Evolutionary conservation across 1,140 invertebrate genomes (phyloP), one percentile per base, ranked within the genome.

Genomic region (Nasonia longicornis): DNA sequence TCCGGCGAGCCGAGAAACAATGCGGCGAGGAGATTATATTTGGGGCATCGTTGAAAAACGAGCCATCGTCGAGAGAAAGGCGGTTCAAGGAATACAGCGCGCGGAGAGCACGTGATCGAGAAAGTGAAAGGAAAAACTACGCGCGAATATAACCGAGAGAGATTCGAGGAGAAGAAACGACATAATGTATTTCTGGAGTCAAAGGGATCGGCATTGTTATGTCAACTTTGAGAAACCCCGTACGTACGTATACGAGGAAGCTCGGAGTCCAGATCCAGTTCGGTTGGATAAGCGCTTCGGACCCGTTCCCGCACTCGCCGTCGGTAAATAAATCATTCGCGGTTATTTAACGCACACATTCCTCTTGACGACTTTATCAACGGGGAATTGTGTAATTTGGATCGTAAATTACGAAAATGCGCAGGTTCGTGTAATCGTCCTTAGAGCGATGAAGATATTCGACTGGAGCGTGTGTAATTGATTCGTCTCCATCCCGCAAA

Each of bases 61-160:
- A 52, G 66, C 14, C 38, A n/a, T 26, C 22, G 66, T 26, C 22
- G 45, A 77, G 77, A 79, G 77, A 79, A 79, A 79, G 77, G 77
- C 67, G 67, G 1, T 48, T 77, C 75, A 22, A n/a, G 42, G 66
- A 70, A 78, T 6, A 14, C 2, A n/a, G 22, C 20, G 35, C n/a
- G 63, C 14, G 0, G 31, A 35, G 64, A 42, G 29, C 22, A 45
- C 64, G 66, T 12, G 58, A 38, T 79, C 67, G 48, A 26, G 67
- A 76, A 69, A 76, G 69, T 77, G 73, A 81, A 81, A 73, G 48
- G 75, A 72, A 64, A 77, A 81, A 81, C 63, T 58, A 12, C 35
- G 31, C 6, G 20, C 58, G 29, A n/a, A n/a, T 38, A 35, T 10
- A 31, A 6, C 11, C 64, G 64, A 66, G 64, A 31, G 10, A 11